These are phyloP conservation scores for Halyomorpha halys DNA, from an alignment of 1,140 invertebrate genomes.

Conservation along the genomic window DNA sequence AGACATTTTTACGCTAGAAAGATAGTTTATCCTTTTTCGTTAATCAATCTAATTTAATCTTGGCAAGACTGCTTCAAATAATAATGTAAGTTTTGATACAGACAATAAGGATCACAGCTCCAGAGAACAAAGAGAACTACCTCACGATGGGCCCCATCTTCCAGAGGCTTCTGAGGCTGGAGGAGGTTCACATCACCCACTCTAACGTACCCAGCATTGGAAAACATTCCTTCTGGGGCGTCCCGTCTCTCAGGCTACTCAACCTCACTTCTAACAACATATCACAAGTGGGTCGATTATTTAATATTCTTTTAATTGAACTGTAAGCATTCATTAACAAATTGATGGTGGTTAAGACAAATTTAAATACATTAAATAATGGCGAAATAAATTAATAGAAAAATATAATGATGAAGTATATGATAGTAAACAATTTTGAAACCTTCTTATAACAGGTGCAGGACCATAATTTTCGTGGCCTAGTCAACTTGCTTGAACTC, in stretches of 20 bases:
- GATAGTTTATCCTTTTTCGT: too few relatives aligned
- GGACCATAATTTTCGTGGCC: slow-evolving; percentile 36
- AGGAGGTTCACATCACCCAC: slow-evolving; percentile 61
- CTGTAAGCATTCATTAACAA: too few relatives aligned
- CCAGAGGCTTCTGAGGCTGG: slow-evolving; percentile 51
- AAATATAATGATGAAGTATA: too few relatives aligned
- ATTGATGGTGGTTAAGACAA: too few relatives aligned
- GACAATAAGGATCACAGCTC: slow-evolving; percentile 57
- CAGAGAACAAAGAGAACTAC: slow-evolving; percentile 49
- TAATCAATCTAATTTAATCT: too few relatives aligned
- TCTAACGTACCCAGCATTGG: slow-evolving; percentile 69
- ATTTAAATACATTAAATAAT: too few relatives aligned
- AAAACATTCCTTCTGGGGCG: slow-evolving; percentile 63
- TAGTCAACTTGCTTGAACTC: slow-evolving; percentile 38
- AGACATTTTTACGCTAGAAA: too few relatives aligned
- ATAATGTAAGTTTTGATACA: slow-evolving; percentile 31
- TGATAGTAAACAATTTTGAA: too few relatives aligned
- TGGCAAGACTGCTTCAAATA: too few relatives aligned
- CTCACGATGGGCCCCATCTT: slow-evolving; percentile 65
- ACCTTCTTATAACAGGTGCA: slow-evolving; percentile 21
- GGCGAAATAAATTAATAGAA: too few relatives aligned
- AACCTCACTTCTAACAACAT: slow-evolving; percentile 69
- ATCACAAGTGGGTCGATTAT: slow-evolving; percentile 49
- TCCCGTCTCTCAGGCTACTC: slow-evolving; percentile 52
- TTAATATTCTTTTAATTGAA: too few relatives aligned